Conservation (phyloP, 2,113 vertebrate species). For the Stigmatopora nigra region DNA sequence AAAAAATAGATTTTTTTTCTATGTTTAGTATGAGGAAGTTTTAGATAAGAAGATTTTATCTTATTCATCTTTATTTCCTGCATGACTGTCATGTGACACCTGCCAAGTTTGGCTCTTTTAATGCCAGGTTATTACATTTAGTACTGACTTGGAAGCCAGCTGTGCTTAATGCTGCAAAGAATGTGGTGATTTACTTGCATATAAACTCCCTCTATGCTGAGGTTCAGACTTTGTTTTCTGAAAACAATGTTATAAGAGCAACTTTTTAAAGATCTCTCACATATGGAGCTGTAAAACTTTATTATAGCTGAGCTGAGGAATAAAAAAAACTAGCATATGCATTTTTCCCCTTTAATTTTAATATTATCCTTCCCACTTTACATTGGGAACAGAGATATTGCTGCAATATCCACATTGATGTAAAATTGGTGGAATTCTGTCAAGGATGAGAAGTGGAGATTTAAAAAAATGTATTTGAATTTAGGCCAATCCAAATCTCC, state of each 20-base stretch:
- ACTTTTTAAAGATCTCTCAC: not conserved
- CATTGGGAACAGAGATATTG: conserved; percentile 23
- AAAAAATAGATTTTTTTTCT: not conserved
- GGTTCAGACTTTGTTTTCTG: not conserved
- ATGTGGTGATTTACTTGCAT: conserved; percentile 31
- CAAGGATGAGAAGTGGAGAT: conserved; percentile 20
- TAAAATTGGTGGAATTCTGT: conserved; percentile 12
- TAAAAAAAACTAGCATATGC: not conserved
- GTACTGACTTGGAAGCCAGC: conserved; percentile 20
- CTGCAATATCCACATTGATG: conserved; percentile 30
- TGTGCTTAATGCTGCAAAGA: conserved; percentile 31
- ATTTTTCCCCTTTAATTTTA: too few species aligned
- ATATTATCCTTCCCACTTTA: not conserved
- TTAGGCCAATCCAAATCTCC: conserved; percentile 17
- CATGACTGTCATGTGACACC: conserved; percentile 15
- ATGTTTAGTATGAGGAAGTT: not conserved
- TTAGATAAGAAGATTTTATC: not conserved
- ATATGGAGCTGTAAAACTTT: not conserved
- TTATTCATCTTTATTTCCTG: not conserved
- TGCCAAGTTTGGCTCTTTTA: conserved; percentile 22
- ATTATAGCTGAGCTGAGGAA: not conserved
- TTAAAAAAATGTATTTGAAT: conserved; percentile 36
- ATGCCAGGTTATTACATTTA: conserved; percentile 42
- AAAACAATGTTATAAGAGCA: not conserved
- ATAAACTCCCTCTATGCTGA: conserved; percentile 19